A percentile compares a stretch with the other conserved stretches of the same genome.
Evolutionary conservation across 1,140 invertebrate genomes (phyloP).

Genomic region (Acromyrmex heyeri): DNA sequence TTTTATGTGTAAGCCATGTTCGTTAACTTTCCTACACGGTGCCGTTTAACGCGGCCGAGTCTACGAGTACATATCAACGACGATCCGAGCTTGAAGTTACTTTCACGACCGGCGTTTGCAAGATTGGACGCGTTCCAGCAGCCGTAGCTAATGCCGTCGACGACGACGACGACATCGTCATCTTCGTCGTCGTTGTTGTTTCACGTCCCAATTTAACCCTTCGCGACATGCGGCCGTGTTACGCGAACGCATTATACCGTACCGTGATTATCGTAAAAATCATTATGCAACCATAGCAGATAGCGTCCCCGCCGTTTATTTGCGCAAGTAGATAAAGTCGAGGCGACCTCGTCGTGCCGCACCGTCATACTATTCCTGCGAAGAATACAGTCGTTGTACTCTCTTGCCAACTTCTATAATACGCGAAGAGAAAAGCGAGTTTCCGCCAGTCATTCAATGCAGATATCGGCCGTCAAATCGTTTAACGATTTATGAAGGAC

Average conservation of each 20-base stretch:
- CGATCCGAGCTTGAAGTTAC: constrained; percentile 38
- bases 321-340: constrained; percentile 56
- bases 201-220: constrained; percentile 56
- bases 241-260: constrained; percentile 6
- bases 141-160: background rate
- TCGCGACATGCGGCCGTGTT: background rate
- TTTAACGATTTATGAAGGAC: background rate
- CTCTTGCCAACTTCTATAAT: background rate
- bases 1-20: background rate
- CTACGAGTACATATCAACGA: constrained; percentile 45
- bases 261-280: constrained; percentile 55
- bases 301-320: constrained; percentile 43
- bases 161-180: background rate
- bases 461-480: background rate
- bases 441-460: background rate
- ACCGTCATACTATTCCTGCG: background rate
- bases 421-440: background rate
- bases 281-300: constrained; percentile 53
- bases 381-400: background rate
- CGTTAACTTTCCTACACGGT: constrained; percentile 58
- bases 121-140: constrained; percentile 69
- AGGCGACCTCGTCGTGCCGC: background rate
- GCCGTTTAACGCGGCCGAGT: constrained; percentile 25
- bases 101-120: constrained; percentile 60
- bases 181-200: background rate